phyloP scores from a whole-genome alignment of 2,888 invertebrate genomes.

The Drosophila nr. medialis region DNA sequence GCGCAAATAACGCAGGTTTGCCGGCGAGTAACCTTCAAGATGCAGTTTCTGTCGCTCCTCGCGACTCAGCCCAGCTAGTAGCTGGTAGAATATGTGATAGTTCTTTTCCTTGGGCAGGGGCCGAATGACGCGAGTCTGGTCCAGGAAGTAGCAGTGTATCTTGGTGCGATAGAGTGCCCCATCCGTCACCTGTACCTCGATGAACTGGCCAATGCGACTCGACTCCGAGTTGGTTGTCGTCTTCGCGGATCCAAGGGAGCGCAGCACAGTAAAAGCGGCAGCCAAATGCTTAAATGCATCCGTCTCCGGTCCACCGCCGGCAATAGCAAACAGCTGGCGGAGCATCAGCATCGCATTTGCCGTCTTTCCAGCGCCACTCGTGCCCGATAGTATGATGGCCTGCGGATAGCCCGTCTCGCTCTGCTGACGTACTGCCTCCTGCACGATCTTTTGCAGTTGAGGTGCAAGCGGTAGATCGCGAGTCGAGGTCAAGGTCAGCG shows the following conservation, averaged over 20 bases:
- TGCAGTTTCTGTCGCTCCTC: conserved; percentile 95
- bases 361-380: conserved; percentile 97
- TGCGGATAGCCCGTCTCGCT: conserved; percentile 98
- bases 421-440: conserved; percentile 96
- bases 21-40: conserved; percentile 93
- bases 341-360: conserved; percentile 96
- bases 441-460: conserved; percentile 94
- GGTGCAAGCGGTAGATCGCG: conserved; percentile 90
- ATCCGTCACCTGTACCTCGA: conserved; percentile 98
- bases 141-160: conserved; percentile 97
- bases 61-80: conserved; percentile 93
- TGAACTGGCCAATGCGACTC: conserved; percentile 97
- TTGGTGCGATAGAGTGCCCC: conserved; percentile 97
- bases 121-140: conserved; percentile 95
- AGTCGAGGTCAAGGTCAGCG: conserved; percentile 93
- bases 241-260: conserved; percentile 95
- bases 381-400: conserved; percentile 95
- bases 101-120: conserved; percentile 95
- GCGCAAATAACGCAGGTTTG: conserved; percentile 92
- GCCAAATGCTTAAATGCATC: conserved; percentile 98
- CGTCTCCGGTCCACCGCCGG: conserved; percentile 97
- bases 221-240: conserved; percentile 96
- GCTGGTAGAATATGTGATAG: conserved; percentile 98
- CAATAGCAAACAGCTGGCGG: conserved; percentile 95
- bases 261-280: conserved; percentile 96